Base-by-base conservation (phyloP, 1,140 invertebrate species). In the Drosophila takahashii region DNA sequence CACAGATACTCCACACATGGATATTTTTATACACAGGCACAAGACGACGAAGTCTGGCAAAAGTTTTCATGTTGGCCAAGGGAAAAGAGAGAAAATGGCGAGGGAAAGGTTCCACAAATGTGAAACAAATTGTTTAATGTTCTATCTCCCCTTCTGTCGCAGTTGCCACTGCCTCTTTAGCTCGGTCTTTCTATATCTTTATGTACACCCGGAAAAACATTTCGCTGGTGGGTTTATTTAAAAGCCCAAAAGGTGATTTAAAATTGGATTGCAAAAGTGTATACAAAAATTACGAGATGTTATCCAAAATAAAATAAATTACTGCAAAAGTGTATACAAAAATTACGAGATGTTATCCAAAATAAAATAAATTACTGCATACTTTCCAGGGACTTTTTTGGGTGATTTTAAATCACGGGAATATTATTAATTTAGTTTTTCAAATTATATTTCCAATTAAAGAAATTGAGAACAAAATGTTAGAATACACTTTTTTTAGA, bases 41-140 rank as follows among this genome's bases (percentile, higher is more conserved):
- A 36, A 52, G 36, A 34, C 57, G 42, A 37, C 39, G 22, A 60
- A 56, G 54, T 69, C 61, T 69, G 54, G 41, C 16, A 77, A 77
- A 77, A 77, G 74, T 77, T 77, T 77, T 52, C 73, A 48, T 76
- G 42, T 34, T 39, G 45, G 42, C 32, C 22, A 34, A 26, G 47
- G 32, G 50, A 53, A 16, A 45, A 22, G n/a, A 37, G n/a, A 44
- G 52, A 54, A 56, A 62, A 58, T 22, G 45, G 37, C 13, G n/a
- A 67, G 52, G 71, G 60, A 67, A 71, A 47, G 67, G 26, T 57
- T 77, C 39, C 62, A 42, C 64, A 77, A 77, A 77, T 77, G 75
- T 69, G 75, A 77, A 77, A 77, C 75, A 77, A 77, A 77, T 77
- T 77, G 75, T 77, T 77, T 77, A 77, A 77, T 77, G 73, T 73